Evolutionary conservation across 1,140 invertebrate genomes (phyloP).

Genomic region (Formica exsecta): DNA sequence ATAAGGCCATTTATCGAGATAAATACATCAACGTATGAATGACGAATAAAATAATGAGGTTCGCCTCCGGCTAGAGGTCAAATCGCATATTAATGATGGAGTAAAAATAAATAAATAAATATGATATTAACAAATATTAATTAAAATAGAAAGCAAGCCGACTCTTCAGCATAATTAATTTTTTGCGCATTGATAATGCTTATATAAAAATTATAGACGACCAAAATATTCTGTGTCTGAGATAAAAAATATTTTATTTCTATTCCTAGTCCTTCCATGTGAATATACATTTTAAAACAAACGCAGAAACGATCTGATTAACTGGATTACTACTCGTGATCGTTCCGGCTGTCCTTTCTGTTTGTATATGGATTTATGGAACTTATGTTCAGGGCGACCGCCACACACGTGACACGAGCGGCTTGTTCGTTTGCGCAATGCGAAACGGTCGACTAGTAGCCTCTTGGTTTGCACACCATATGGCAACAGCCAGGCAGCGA

Average conservation of each 20-base stretch:
- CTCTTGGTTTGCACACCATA: constrained; percentile 60
- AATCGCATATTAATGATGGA: not conserved
- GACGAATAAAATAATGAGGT: not conserved
- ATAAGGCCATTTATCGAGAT: not conserved
- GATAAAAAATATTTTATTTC: not conserved
- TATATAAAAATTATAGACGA: not conserved
- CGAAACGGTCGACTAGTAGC: constrained; percentile 57
- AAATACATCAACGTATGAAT: not conserved
- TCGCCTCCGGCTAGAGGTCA: not conserved
- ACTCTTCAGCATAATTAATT: not conserved
- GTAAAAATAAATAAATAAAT: constrained; percentile 1
- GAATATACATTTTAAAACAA: not conserved
- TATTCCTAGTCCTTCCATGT: not conserved
- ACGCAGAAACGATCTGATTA: constrained; percentile 20
- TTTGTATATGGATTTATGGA: constrained; percentile 39
- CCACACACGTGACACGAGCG: constrained; percentile 7
- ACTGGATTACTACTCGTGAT: constrained; percentile 6
- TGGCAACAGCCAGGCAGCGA: constrained; percentile 61
- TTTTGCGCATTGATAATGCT: not conserved
- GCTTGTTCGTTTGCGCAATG: constrained; percentile 63
- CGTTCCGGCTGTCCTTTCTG: constrained; percentile 33
- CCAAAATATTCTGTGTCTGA: not conserved
- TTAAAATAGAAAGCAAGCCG: not conserved
- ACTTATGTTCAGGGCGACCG: constrained; percentile 13
- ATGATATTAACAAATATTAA: constrained; percentile 9